Evolutionary conservation across 2,113 vertebrate species (phyloP).

Genomic region (Corythornis madagascariensis): DNA sequence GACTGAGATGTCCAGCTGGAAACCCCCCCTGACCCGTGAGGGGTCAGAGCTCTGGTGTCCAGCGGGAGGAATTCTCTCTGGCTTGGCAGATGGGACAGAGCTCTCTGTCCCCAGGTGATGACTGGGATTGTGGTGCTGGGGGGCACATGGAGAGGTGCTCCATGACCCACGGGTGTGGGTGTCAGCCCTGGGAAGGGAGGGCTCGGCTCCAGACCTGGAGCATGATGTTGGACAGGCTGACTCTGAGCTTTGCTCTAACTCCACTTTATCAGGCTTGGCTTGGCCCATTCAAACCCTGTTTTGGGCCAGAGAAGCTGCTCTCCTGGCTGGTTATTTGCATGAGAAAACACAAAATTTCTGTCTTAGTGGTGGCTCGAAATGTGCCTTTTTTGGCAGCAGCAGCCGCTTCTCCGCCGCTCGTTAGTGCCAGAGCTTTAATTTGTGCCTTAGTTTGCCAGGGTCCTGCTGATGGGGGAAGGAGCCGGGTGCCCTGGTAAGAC

Average conservation of each 20-base stretch:
- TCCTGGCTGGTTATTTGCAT: neutral
- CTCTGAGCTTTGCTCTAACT: neutral
- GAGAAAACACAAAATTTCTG: neutral
- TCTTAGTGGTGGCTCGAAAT: neutral
- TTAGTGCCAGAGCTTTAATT: neutral
- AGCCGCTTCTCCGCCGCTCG: neutral
- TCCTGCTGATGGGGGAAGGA: neutral
- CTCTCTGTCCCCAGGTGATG: neutral
- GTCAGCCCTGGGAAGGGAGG: neutral
- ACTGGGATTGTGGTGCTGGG: rapidly evolving
- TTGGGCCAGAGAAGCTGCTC: neutral
- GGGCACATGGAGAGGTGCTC: neutral
- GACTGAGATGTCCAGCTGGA: neutral
- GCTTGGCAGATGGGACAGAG: neutral
- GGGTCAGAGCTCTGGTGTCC: neutral
- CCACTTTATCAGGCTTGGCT: rapidly evolving
- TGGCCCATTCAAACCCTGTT: neutral
- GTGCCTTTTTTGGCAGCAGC: neutral
- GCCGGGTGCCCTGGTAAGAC: neutral
- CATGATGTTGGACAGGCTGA: rapidly evolving
- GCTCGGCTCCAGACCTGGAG: neutral
- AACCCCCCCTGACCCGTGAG: neutral
- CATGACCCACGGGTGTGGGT: rapidly evolving
- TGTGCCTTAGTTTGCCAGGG: neutral
- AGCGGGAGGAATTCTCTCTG: no score